phyloP scores from a whole-genome alignment of 2,888 invertebrate species.

The Tetragonula carbonaria region DNA sequence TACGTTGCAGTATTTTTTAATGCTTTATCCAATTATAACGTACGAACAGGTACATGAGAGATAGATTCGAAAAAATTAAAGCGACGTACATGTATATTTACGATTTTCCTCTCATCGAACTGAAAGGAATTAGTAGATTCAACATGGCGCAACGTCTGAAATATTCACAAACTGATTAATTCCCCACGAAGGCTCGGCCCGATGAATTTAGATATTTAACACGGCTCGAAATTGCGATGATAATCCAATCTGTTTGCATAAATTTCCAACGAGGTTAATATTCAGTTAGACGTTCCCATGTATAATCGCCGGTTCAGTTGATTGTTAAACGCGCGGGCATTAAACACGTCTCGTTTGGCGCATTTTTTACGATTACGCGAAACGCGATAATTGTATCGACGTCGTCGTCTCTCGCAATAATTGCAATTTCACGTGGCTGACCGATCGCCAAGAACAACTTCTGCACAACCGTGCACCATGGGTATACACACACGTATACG shows the following conservation, averaged over 20 bases:
- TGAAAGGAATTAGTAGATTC: not conserved
- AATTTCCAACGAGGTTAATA: constrained; percentile 7
- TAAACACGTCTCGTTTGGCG: not conserved
- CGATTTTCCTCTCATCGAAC: not conserved
- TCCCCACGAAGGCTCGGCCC: not conserved
- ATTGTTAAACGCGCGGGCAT: no score
- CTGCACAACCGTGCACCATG: not conserved
- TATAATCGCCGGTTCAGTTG: not conserved
- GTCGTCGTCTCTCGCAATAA: not conserved
- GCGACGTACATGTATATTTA: not conserved
- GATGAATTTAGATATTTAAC: constrained; percentile 9
- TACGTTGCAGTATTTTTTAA: not conserved
- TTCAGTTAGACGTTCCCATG: not conserved
- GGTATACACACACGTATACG: not conserved
- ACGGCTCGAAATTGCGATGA: not conserved
- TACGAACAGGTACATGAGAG: no score
- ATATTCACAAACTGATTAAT: constrained; percentile 6
- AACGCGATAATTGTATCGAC: no score
- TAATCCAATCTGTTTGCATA: constrained; percentile 20
- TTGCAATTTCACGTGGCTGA: constrained; percentile 4
- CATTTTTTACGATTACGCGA: not conserved
- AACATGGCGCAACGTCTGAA: not conserved
- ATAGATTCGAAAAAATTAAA: no score
- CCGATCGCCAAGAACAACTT: not conserved
- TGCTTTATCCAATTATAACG: not conserved